Evolutionary conservation across 2,797 vertebrate genomes (phyloP), one percentile per base, ranked within the genome.

Genomic region (Syngnathus rostellatus): DNA sequence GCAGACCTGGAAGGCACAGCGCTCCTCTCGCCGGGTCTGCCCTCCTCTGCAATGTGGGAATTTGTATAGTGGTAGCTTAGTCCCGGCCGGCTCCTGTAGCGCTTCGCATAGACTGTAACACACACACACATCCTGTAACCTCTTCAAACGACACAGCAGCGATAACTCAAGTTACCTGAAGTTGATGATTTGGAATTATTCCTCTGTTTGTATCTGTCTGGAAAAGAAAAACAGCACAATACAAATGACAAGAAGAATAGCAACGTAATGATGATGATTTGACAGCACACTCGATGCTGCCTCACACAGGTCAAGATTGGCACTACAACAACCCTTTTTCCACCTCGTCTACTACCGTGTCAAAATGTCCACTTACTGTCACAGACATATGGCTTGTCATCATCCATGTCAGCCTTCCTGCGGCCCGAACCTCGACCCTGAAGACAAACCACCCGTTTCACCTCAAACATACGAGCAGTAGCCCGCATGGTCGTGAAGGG

Each of bases 371-470:
- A 93, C 95, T 95, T 93, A 99, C 96, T 97, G 91, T 99, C 95
- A 90, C 95, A 99, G 90, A 98, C 92, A 54, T 98, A 99, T 85
- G 96, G 96, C 89, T 98, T 99, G 89, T 98, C 95, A 0, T 96
- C 93, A 69, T 98, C 93, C 81, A 92, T 86, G 55, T 97, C 94
- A 5, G 93, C 89, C 89, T 89, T 94, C 88, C 92, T 92, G 76
- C 95, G 94, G 66, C 95, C 93, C 69, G 93, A 93, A 74, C 95
- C 95, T 54, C 96, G 94, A 80, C 95, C 94, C 96, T 99, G 87
- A 70, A 51, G 55, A 45, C 12, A 78, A 72, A 54, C 6, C 48
- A 64, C 45, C 2, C 4, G 65, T 7, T 31, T 37, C 9, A 57
- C 16, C 31, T 57, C 17, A 25, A 37, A 69, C n/a, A 67, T 11